phyloP scores from a whole-genome alignment of 2,888 invertebrate species.

The Lochmaea crataegi region DNA sequence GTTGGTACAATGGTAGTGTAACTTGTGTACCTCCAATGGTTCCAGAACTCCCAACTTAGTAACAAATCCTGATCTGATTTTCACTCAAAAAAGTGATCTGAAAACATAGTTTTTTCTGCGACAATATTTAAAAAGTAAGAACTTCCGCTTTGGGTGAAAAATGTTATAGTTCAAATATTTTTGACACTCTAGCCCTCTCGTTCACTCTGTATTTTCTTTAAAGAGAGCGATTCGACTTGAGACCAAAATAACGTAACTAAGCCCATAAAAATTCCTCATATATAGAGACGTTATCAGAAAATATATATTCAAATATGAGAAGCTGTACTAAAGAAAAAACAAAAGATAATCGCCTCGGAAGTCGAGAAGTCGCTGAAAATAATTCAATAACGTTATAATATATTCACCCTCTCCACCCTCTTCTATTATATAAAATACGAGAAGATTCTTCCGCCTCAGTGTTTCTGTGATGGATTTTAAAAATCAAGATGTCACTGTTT shows the following conservation, averaged over 20 bases:
- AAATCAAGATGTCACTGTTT: constrained; percentile 18
- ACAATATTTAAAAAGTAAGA: too few relatives aligned
- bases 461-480: constrained; percentile 1
- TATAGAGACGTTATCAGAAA: constrained; percentile 6
- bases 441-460: neutral
- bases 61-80: too few relatives aligned
- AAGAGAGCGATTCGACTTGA: neutral
- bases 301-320: constrained; percentile 16
- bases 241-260: neutral
- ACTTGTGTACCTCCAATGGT: too few relatives aligned
- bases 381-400: constrained; percentile 31
- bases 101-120: too few relatives aligned
- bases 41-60: too few relatives aligned
- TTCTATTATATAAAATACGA: constrained; percentile 22
- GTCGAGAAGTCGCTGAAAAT: constrained; percentile 20
- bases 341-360: constrained; percentile 15
- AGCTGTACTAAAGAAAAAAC: constrained; percentile 21
- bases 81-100: too few relatives aligned
- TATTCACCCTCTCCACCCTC: constrained; percentile 27
- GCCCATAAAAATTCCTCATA: neutral
- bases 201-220: neutral
- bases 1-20: too few relatives aligned
- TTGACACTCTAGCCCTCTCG: too few relatives aligned
- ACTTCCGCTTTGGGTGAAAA: too few relatives aligned
- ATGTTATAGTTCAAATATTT: too few relatives aligned